Evolutionary conservation across 2,113 vertebrate species (phyloP).

Genomic region (Caranx ignobilis): DNA sequence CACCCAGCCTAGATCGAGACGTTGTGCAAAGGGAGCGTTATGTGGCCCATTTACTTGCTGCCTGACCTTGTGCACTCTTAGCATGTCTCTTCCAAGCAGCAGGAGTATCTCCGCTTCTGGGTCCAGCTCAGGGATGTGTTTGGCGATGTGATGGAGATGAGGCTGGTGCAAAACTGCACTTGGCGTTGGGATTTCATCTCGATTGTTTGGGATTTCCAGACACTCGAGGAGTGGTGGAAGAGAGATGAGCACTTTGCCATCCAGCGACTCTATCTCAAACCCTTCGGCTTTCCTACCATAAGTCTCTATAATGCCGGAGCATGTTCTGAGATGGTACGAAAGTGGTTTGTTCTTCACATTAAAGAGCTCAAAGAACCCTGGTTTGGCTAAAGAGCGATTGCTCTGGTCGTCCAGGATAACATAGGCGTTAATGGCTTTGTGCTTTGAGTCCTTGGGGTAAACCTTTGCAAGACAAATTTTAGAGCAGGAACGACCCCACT

Average conservation of each 20-base stretch:
- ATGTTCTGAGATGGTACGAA: neutral
- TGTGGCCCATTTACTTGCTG: conserved; percentile 33
- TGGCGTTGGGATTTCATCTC: conserved; percentile 13
- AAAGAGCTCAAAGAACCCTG: neutral
- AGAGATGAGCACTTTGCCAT: neutral
- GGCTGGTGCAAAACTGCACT: conserved; percentile 16
- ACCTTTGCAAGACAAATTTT: too few species aligned
- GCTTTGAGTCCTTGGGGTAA: too few species aligned
- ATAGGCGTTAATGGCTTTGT: neutral
- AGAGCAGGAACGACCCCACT: too few species aligned
- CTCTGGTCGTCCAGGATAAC: conserved; percentile 2
- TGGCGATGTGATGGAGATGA: conserved; percentile 19
- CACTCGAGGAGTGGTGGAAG: conserved; percentile 28
- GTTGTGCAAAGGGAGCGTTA: conserved; percentile 25
- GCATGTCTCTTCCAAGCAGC: conserved; percentile 18
- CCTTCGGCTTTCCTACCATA: neutral
- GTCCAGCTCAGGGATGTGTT: conserved; percentile 13
- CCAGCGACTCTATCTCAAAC: neutral
- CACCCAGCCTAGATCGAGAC: conserved; percentile 33
- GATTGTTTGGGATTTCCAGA: conserved; percentile 8
- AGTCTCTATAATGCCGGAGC: neutral
- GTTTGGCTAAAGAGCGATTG: neutral
- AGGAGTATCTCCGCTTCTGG: conserved; percentile 9
- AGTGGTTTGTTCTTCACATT: neutral
- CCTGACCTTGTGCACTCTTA: conserved; percentile 40